Evolutionary conservation across 2,888 invertebrate genomes (phyloP), one percentile per base, ranked within the genome.

Genomic region (Caenorhabditis sp.): DNA sequence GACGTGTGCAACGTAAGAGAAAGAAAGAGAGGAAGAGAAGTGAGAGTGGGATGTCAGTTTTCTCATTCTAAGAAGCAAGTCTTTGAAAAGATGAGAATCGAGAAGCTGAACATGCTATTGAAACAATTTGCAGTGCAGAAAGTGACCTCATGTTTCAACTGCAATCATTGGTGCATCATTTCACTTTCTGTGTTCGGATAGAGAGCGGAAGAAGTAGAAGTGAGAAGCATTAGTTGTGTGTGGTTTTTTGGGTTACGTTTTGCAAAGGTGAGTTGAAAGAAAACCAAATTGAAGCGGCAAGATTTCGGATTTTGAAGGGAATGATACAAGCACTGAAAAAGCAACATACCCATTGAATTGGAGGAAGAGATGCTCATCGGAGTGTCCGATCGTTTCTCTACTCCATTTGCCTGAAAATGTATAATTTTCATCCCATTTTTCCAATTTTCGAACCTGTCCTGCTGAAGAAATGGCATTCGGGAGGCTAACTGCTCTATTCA

Each of bases 401-500:
- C 5, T 9, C 48, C 32, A 37, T 50, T 50, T 2, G 30, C 30
- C 66, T 74, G 46, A 39, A 74, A 35, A 9, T 45, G 2, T 1
- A 32, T 7, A 27, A 35, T 15, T 5, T 37, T 45, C n/a, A n/a
- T n/a, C n/a, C n/a, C n/a, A 15, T 45, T 59, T 6, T 32, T 17
- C n/a, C 24, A 27, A 30, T 17, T 6, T 15, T 6, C 43, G 15
- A 43, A 76, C 77, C 66, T 77, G 71, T 62, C 61, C 66, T 24
- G 68, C 66, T 8, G 56, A 26, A 15, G 85, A 78, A 43, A 86
- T 87, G 17, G 86, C 84, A 56, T 84, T 87, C 7, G 88, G 88
- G 37, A 88, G 72, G 46, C 87, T 87, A 24, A 85, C 80, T 17
- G 88, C 86, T 48, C 88, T 71, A 66, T 88, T 88, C 86, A 88